These are phyloP conservation scores for Volucella bombylans DNA, from an alignment of 2,888 invertebrate species.

Conservation along the genomic window DNA sequence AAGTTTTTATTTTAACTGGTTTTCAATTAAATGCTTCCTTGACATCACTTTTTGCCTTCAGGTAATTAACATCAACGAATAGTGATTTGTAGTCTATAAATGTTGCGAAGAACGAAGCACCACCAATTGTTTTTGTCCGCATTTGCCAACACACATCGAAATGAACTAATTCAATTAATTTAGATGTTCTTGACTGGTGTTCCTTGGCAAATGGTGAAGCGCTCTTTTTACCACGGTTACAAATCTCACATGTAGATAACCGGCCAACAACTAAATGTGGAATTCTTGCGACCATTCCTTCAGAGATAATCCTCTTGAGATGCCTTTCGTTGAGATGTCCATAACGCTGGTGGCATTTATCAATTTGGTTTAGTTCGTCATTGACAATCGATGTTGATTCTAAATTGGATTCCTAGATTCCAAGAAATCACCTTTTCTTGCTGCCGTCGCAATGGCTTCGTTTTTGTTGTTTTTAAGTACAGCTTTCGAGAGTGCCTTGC, in stretches of 20 bases:
- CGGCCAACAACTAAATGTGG: conserved; percentile 20
- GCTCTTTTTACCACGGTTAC: conserved; percentile 38
- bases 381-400: conserved; percentile 16
- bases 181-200: not conserved
- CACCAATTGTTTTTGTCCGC: not conserved
- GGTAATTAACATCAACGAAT: too few species aligned
- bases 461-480: not conserved
- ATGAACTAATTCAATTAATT: too few species aligned
- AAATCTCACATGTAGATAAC: conserved; percentile 49
- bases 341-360: not conserved
- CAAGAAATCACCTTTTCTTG: conserved; percentile 14
- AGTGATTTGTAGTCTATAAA: too few species aligned
- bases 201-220: conserved; percentile 19
- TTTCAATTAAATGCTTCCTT: too few species aligned
- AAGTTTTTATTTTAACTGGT: too few species aligned
- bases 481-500: conserved; percentile 60
- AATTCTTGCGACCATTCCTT: conserved; percentile 22
- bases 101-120: not conserved
- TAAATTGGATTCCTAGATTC: not conserved
- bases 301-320: too few species aligned
- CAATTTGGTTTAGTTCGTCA: conserved; percentile 1
- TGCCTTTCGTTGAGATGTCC: too few species aligned
- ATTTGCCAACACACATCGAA: conserved; percentile 26
- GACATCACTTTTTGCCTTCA: too few species aligned
- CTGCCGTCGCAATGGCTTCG: not conserved